Percentiles rank a stretch among this genome's conserved stretches.
These are phyloP conservation scores for Lucilia cuprina DNA, from an alignment of 1,140 invertebrate species.

Conservation along the genomic window DNA sequence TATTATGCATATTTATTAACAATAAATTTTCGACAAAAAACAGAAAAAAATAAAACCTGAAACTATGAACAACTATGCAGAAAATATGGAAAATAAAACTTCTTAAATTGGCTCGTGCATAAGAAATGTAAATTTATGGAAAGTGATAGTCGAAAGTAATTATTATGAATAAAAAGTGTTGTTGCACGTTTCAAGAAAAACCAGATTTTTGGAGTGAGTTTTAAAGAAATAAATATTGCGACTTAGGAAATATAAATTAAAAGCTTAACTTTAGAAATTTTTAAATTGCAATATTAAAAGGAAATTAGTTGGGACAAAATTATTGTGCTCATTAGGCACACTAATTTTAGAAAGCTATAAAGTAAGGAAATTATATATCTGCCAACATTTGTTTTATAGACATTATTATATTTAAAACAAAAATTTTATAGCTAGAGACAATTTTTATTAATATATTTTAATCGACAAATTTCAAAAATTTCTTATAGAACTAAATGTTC, in stretches of 20 bases:
- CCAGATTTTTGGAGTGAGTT: too few relatives aligned
- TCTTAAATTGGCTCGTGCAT: background rate
- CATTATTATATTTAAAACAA: too few relatives aligned
- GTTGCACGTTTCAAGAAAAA: background rate
- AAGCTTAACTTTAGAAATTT: background rate
- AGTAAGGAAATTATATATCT: too few relatives aligned
- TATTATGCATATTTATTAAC: conserved; percentile 33
- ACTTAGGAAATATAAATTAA: background rate
- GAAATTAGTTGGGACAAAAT: background rate
- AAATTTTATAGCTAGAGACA: too few relatives aligned
- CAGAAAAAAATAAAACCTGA: background rate
- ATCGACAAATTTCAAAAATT: too few relatives aligned
- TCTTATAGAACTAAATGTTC: too few relatives aligned
- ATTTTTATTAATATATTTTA: too few relatives aligned
- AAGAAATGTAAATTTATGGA: background rate
- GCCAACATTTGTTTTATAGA: too few relatives aligned
- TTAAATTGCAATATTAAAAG: background rate
- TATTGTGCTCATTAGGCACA: too few relatives aligned
- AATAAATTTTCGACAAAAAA: background rate
- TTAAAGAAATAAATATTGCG: background rate
- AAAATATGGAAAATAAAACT: background rate
- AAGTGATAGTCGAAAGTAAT: background rate
- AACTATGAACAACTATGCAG: too few relatives aligned
- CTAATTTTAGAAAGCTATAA: too few relatives aligned
- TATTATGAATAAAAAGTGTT: background rate